Evolutionary conservation across 2,797 vertebrate genomes (phyloP).

Genomic region (Chelon auratus): DNA sequence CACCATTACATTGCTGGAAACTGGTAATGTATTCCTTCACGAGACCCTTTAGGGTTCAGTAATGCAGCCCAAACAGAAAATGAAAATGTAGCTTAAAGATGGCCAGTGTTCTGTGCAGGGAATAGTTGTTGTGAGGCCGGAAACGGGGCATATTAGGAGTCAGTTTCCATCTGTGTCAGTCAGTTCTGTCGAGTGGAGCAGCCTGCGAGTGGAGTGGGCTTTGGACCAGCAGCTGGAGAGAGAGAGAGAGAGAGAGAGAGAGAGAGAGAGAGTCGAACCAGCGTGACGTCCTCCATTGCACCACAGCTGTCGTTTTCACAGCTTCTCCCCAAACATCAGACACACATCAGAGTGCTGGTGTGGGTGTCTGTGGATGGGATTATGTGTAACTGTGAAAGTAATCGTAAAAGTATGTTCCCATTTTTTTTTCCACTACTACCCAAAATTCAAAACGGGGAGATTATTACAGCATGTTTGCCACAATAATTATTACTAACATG

Average conservation of each 20-base stretch:
- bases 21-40: constrained; percentile 40
- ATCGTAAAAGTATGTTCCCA: constrained; percentile 42
- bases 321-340: constrained; percentile 72
- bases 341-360: constrained; percentile 49
- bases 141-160: constrained; percentile 56
- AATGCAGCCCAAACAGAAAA: constrained; percentile 31
- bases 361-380: constrained; percentile 45
- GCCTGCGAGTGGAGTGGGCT: constrained; percentile 54
- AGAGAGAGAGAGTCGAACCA: constrained; percentile 45
- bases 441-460: constrained; percentile 1
- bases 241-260: constrained; percentile 34
- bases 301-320: constrained; percentile 81
- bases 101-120: constrained; percentile 23
- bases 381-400: constrained; percentile 38
- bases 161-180: constrained; percentile 65
- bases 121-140: constrained; percentile 27
- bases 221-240: constrained; percentile 52
- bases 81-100: constrained; percentile 34
- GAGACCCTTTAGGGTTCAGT: constrained; percentile 19
- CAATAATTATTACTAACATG: constrained; percentile 54
- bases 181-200: constrained; percentile 37
- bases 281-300: constrained; percentile 66
- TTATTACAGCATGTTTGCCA: constrained; percentile 15
- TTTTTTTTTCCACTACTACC: constrained; percentile 21
- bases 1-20: constrained; percentile 35